phyloP scores from a whole-genome alignment of 2,888 invertebrate genomes.

The Tanypteryx hageni region DNA sequence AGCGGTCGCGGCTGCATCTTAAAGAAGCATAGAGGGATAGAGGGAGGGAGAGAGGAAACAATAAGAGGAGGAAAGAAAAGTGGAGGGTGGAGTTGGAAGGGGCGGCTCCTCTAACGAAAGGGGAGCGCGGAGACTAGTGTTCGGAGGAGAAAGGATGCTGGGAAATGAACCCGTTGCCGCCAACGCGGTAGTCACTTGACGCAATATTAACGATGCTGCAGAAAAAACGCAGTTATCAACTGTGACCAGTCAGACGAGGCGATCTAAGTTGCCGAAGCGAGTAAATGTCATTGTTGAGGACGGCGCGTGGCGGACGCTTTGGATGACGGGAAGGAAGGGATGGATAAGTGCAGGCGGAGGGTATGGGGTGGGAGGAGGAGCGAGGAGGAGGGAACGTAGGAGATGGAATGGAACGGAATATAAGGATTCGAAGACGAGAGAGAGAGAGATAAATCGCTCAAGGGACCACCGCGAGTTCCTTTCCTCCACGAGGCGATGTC shows the following conservation, averaged over 20 bases:
- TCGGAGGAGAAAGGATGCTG: not conserved
- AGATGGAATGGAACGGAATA: no score
- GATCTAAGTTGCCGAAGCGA: not conserved
- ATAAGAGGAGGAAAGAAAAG: not conserved
- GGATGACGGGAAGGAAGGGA: no score
- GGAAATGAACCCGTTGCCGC: not conserved
- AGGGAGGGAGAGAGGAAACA: not conserved
- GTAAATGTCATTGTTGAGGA: no score
- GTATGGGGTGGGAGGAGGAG: no score
- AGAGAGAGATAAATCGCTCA: no score
- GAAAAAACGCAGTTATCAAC: not conserved
- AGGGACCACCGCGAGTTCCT: no score
- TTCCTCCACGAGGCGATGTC: no score
- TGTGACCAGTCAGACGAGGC: not conserved
- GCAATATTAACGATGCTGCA: not conserved
- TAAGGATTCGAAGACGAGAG: no score
- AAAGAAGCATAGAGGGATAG: not conserved
- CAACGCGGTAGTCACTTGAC: not conserved
- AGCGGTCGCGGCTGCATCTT: conserved; percentile 14
- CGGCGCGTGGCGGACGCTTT: no score
- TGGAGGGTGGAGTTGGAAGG: not conserved
- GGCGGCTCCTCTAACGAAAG: no score
- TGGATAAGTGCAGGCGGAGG: no score
- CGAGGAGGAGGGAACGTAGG: no score
- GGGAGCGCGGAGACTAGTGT: not conserved